Percentiles rank a stretch among this genome's conserved stretches.
Conservation (phyloP, 1,140 invertebrate species). For the Limonius californicus region DNA sequence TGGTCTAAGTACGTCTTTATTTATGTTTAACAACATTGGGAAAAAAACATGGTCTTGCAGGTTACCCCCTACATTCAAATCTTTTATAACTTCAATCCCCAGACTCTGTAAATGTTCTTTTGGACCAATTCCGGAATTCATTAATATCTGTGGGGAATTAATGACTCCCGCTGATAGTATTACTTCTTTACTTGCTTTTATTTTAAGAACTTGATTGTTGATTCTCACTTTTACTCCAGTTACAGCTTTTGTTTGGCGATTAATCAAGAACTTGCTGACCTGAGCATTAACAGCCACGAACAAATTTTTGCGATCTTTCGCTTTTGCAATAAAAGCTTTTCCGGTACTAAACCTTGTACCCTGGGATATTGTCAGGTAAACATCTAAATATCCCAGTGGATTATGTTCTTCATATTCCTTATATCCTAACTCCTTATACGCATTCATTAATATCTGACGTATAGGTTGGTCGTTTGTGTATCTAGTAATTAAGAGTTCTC, state of each 20-base stretch:
- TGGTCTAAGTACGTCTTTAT: slow-evolving; percentile 8
- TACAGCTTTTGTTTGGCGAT: slow-evolving; percentile 21
- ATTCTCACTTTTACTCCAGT: slow-evolving; percentile 33
- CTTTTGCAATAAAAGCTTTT: slow-evolving; percentile 71
- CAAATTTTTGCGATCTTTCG: slow-evolving; percentile 54
- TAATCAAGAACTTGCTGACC: slow-evolving; percentile 47
- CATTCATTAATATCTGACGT: slow-evolving; percentile 73
- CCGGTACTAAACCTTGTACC: slow-evolving; percentile 69
- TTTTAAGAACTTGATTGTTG: slow-evolving; percentile 39
- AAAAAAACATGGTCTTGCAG: slow-evolving; percentile 52
- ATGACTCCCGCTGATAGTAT: slow-evolving; percentile 60
- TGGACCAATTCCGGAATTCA: slow-evolving; percentile 72
- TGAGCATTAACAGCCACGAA: slow-evolving; percentile 53
- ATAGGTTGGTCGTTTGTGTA: slow-evolving; percentile 71
- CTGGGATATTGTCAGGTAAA: slow-evolving; percentile 48
- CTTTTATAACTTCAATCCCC: slow-evolving; percentile 37
- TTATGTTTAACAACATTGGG: slow-evolving; percentile 15
- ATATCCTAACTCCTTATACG: slow-evolving; percentile 82
- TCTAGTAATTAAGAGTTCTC: slow-evolving; percentile 67
- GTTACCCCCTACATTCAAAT: slow-evolving; percentile 49
- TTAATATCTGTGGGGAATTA: slow-evolving; percentile 61
- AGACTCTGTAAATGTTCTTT: slow-evolving; percentile 55
- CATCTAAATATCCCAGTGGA: slow-evolving; percentile 52
- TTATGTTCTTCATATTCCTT: slow-evolving; percentile 47
- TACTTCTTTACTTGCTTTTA: slow-evolving; percentile 57